Conservation (phyloP, 2,113 vertebrate genomes). For the Datnioides undecimradiatus region DNA sequence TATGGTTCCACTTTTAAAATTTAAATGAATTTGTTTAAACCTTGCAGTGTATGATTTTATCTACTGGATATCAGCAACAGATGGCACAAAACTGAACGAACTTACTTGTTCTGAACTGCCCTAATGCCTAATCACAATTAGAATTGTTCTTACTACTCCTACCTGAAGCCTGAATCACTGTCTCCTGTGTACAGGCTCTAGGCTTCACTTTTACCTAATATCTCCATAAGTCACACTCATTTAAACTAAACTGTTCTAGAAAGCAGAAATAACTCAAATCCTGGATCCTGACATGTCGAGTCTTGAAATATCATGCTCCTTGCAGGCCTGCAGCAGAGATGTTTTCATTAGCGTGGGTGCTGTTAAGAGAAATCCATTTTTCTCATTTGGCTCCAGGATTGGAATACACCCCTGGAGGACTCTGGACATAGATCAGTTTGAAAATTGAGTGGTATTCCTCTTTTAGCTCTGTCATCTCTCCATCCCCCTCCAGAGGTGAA, state of each 20-base stretch:
- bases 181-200: background rate
- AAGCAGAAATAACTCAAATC: conserved; percentile 6
- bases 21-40: too few species aligned
- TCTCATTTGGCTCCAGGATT: conserved; percentile 59
- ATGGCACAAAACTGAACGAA: background rate
- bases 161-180: background rate
- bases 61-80: background rate
- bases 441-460: conserved; percentile 44
- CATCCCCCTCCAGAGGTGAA: conserved; percentile 18
- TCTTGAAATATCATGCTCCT: conserved; percentile 16
- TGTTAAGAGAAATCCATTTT: conserved; percentile 58
- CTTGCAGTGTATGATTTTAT: background rate
- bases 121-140: background rate
- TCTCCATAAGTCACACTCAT: background rate
- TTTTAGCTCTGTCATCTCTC: conserved; percentile 38
- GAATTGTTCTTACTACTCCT: background rate
- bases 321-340: conserved; percentile 22
- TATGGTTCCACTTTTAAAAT: too few species aligned
- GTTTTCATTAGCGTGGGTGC: conserved; percentile 39
- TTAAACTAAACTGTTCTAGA: conserved; percentile 3
- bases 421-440: conserved; percentile 50
- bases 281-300: conserved; percentile 11
- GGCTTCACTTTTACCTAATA: background rate
- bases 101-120: background rate
- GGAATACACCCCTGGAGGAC: conserved; percentile 26